Evolutionary conservation across 2,113 vertebrate species (phyloP), one percentile per base, ranked within the genome.

Genomic region (Serilophus lunatus): DNA sequence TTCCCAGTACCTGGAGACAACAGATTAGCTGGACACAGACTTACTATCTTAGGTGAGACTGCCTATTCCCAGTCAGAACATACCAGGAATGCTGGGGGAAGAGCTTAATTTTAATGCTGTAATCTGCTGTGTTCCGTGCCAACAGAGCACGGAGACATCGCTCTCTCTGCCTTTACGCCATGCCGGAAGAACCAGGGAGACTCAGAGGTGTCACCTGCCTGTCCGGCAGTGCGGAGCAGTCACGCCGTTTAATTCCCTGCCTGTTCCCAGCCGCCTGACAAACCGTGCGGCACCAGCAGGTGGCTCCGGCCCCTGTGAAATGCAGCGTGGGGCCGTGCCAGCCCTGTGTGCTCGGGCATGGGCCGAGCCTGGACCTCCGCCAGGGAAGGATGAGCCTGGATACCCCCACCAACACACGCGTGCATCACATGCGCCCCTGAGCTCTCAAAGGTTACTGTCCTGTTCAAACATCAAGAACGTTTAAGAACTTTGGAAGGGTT

Each of bases 381-480:
- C 17, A 12, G 56, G 44, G 6, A 18, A 35, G 3, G 42, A 5
- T 0, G 35, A 42, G 35, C 7, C 13, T 16, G 49, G 18, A 40
- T 42, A 6, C 7, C 9, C 28, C 7, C 13, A n/a, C 10, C 54
- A 10, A 18, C 26, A 13, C 1, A 2, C 6, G 1, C 0, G 5
- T 6, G 44, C 42, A 6, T 18, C 18, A 4, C 8, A 0, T 4
- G 2, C 0, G 1, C 19, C 3, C 25, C 0, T 0, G 22, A 19
- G 28, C 13, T 12, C n/a, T 35, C 19, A 0, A 18, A 18, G 13
- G 8, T 20, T 42, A 13, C 9, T 6, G 10, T 12, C 33, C 47
- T 18, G 1, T 13, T 59, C 35, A 22, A 35, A 14, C 8, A 19
- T 4, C 22, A 31, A 50, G 11, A 47, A 4, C 7, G 2, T 40